Evolutionary conservation across 53 echinoderm and acorn worm genomes (phyloP).

Genomic region (Astropecten irregularis): DNA sequence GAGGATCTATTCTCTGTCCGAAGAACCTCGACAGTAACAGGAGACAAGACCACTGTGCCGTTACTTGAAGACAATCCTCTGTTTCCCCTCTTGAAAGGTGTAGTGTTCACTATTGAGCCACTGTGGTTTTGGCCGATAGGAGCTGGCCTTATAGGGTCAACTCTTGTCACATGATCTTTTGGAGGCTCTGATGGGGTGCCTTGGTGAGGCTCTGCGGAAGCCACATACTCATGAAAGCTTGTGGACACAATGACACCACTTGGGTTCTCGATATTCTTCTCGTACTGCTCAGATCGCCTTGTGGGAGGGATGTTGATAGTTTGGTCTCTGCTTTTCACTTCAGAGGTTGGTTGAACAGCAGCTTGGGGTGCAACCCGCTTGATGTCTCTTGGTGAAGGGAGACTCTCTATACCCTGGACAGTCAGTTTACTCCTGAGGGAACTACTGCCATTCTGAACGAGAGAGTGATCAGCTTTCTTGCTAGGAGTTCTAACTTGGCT

Average conservation of each 20-base stretch:
- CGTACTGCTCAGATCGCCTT: not conserved
- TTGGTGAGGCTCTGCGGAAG: not conserved
- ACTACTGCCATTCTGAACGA: not conserved
- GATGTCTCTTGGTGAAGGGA: constrained; percentile 43
- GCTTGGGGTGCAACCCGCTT: not conserved
- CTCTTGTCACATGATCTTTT: not conserved
- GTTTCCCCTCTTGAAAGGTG: not conserved
- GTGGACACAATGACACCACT: constrained; percentile 65
- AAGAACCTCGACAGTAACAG: constrained; percentile 43
- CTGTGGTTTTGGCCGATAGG: constrained; percentile 19
- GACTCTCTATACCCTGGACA: constrained; percentile 28
- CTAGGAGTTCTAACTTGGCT: not conserved
- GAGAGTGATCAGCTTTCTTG: not conserved
- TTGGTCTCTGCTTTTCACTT: not conserved
- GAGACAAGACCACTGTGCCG: constrained; percentile 9
- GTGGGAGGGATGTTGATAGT: not conserved
- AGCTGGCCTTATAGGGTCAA: constrained; percentile 19
- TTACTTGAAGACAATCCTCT: not conserved
- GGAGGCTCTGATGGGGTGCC: not conserved
- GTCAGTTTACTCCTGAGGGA: constrained; percentile 18
- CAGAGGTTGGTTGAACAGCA: not conserved
- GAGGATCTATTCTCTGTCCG: not conserved
- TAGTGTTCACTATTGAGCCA: not conserved
- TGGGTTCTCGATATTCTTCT: not conserved
- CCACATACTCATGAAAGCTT: constrained; percentile 50